Conservation (phyloP, 2,113 vertebrate genomes). For the Lates calcarifer region DNA sequence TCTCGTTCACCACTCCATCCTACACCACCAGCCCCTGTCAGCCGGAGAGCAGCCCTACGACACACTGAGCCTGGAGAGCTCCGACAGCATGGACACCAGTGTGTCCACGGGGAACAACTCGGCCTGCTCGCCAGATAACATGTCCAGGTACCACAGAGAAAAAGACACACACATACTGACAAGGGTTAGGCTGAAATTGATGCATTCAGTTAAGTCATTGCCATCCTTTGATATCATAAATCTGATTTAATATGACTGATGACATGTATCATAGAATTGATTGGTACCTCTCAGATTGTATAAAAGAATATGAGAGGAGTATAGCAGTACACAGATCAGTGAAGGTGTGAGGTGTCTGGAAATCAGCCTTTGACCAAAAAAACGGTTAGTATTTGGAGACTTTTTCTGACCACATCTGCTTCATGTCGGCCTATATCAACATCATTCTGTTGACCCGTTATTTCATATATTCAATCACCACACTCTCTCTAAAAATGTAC, state of each 20-base stretch:
- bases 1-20: slow-evolving; percentile 92
- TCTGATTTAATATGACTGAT: background rate
- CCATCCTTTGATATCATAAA: background rate
- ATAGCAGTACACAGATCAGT: too few species aligned
- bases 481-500: too few species aligned
- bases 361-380: too few species aligned
- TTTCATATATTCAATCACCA: too few species aligned
- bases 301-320: too few species aligned
- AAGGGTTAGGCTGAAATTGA: background rate
- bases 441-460: too few species aligned
- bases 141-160: slow-evolving; percentile 82
- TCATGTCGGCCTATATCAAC: too few species aligned
- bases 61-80: slow-evolving; percentile 97
- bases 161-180: background rate
- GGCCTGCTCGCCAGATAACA: slow-evolving; percentile 92
- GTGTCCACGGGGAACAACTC: slow-evolving; percentile 93
- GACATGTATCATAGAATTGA: background rate
- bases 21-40: slow-evolving; percentile 90
- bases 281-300: too few species aligned
- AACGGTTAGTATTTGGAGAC: too few species aligned
- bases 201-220: background rate
- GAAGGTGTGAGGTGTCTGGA: too few species aligned
- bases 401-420: too few species aligned
- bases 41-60: slow-evolving; percentile 90
- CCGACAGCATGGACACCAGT: slow-evolving; percentile 98